Base-by-base conservation (phyloP, 1,140 invertebrate genomes). In the Drosophila suzukii region DNA sequence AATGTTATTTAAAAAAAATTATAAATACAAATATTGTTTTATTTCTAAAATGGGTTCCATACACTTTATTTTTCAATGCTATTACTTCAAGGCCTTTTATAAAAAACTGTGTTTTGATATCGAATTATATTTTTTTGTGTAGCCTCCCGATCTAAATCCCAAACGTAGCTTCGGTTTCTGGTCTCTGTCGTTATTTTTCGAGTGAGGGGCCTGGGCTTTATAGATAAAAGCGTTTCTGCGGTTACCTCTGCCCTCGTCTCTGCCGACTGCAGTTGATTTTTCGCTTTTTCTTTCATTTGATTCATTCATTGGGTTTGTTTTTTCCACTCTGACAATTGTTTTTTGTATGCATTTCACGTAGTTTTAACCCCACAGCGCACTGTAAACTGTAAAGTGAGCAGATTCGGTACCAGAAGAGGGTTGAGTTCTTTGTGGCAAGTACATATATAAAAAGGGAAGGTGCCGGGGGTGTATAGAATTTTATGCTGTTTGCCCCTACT, bases 311-410 rank as follows among this genome's bases (percentile, higher is more conserved):
- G 66, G 62, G 63, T 59, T 75, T 59, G 72, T 60, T 70, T 55
- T 55, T 57, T 76, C 50, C 53, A 70, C 53, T 54, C 65, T 50
- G 58, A 49, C 80, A 85, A 89, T 86, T 90, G 85, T 85, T 89
- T 90, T 90, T 79, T 68, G 51, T 82, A 78, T 89, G 85, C 78
- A 89, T 84, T 89, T 81, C 84, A 89, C 84, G 85, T 90, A 81
- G 68, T 54, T 90, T 90, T 75, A 84, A 80, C 79, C 80, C 84
- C 89, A 90, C 65, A 61, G 50, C 43, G 17, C 61, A 44, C 34
- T 41, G 36, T 50, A 47, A 66, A 73, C 50, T 61, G 74, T 76
- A 81, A 76, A 71, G 59, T 75, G 72, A 56, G 59, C 74, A 47
- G 70, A 53, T 56, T 55, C 49, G 41, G 32, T 39, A 17, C 47